Conservation (phyloP, 2,113 vertebrate genomes). For the Neolamprologus falcicula region DNA sequence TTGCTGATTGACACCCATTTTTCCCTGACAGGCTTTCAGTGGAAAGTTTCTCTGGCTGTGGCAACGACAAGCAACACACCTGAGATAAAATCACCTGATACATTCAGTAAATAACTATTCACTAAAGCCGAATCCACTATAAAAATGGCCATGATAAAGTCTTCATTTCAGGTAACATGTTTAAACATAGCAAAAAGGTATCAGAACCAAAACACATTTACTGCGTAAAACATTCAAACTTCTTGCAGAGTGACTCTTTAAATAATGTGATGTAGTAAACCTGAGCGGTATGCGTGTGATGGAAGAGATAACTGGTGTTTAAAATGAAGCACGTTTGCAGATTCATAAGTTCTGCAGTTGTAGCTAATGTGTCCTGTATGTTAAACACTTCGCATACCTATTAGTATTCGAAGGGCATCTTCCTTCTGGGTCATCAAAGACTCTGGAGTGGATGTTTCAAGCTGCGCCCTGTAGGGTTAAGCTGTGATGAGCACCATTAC, state of each 20-base stretch:
- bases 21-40: background rate
- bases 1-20: background rate
- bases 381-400: background rate
- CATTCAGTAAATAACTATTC: background rate
- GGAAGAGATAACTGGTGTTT: background rate
- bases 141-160: background rate
- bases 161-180: background rate
- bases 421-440: background rate
- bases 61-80: background rate
- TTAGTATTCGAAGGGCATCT: background rate
- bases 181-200: background rate
- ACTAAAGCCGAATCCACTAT: accelerated
- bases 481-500: background rate
- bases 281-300: background rate
- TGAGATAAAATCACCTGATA: background rate
- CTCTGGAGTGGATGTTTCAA: background rate
- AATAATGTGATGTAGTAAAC: background rate
- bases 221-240: background rate
- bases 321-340: background rate
- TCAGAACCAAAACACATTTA: accelerated
- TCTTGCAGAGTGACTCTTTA: background rate
- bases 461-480: background rate
- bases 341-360: background rate
- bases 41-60: background rate
- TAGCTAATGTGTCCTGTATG: background rate